Evolutionary conservation across 2,113 vertebrate species (phyloP).

Genomic region (Ondatra zibethicus): DNA sequence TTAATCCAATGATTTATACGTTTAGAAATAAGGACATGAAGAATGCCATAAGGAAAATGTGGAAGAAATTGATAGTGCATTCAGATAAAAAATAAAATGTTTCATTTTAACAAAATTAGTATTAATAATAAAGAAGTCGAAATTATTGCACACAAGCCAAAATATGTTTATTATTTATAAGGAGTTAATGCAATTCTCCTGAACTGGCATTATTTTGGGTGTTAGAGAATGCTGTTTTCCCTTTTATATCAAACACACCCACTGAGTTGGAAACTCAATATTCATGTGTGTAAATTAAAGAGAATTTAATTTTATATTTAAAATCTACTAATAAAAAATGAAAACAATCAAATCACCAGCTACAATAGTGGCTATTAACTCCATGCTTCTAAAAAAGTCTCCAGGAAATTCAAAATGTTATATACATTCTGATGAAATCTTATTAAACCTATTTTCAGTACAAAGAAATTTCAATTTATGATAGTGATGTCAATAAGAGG

Average conservation of each 20-base stretch:
- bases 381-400: neutral
- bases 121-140: neutral
- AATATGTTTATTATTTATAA: neutral
- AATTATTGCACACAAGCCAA: neutral
- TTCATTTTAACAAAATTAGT: neutral
- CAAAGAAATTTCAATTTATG: neutral
- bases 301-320: neutral
- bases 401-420: neutral
- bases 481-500: neutral
- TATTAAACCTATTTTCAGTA: neutral
- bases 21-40: conserved; percentile 75
- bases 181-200: neutral
- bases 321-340: neutral
- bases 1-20: conserved; percentile 77
- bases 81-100: conserved; percentile 39
- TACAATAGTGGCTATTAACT: neutral
- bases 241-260: neutral
- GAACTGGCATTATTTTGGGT: neutral
- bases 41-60: conserved; percentile 56
- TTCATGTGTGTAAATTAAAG: neutral
- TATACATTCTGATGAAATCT: neutral
- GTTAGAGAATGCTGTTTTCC: neutral
- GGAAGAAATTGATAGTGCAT: neutral
- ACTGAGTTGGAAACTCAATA: neutral
- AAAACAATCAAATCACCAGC: neutral